Conservation (phyloP, 2,797 vertebrate species). For the Amblyraja radiata region DNA sequence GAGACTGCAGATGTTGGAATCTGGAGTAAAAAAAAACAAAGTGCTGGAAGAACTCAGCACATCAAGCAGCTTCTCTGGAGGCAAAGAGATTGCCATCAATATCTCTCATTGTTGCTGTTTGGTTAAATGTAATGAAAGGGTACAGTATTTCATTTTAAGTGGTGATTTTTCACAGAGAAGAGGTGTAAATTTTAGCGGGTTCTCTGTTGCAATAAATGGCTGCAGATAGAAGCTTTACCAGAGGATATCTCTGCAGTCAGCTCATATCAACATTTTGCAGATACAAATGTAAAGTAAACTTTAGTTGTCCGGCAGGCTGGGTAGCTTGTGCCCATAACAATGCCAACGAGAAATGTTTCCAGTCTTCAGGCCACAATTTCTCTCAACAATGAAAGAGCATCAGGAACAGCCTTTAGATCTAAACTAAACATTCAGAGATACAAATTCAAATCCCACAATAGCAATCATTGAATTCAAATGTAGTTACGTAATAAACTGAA, state of each 20-base stretch:
- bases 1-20: too few relatives aligned
- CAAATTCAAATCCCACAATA: too few relatives aligned
- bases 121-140: background rate
- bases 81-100: too few relatives aligned
- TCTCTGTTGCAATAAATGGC: background rate
- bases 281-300: background rate
- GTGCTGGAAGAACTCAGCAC: too few relatives aligned
- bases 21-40: too few relatives aligned
- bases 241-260: background rate
- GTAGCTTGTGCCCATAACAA: background rate
- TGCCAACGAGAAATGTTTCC: background rate
- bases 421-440: too few relatives aligned
- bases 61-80: too few relatives aligned
- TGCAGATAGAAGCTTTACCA: background rate
- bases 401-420: too few relatives aligned
- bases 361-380: background rate
- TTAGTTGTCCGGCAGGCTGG: background rate
- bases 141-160: background rate
- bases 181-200: background rate
- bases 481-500: too few relatives aligned
- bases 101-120: background rate
- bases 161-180: background rate
- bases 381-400: background rate
- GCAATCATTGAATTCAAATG: too few relatives aligned
- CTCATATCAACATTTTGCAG: background rate